Percentiles rank a stretch among this genome's conserved stretches.
Conservation (phyloP, 2,113 vertebrate species). For the Aphelocoma coerulescens region DNA sequence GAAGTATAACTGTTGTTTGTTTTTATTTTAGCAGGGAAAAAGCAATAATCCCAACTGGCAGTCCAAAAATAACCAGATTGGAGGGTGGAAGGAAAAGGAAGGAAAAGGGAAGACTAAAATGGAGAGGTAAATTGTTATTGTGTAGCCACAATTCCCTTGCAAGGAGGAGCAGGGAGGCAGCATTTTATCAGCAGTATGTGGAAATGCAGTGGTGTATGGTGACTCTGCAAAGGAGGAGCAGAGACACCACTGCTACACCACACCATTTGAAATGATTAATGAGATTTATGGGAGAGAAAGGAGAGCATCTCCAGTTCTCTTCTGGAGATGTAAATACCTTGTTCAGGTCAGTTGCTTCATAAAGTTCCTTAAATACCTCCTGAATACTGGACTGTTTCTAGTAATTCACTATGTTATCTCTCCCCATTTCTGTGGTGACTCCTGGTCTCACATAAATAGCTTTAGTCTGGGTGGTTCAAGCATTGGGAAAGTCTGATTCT, state of each 20-base stretch:
- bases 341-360: neutral
- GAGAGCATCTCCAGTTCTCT: neutral
- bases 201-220: neutral
- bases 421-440: neutral
- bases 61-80: conserved; percentile 36
- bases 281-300: neutral
- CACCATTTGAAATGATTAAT: neutral
- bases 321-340: neutral
- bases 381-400: neutral
- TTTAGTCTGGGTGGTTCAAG: neutral
- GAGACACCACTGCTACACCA: neutral
- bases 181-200: neutral
- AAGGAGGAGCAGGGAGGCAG: neutral
- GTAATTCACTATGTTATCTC: neutral
- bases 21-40: conserved; percentile 50
- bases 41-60: conserved; percentile 50
- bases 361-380: neutral
- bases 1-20: conserved; percentile 30
- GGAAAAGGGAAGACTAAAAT: conserved; percentile 41
- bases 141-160: neutral
- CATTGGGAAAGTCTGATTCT: neutral
- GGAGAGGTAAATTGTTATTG: conserved; percentile 10
- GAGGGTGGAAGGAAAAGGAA: conserved; percentile 46
- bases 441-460: neutral
- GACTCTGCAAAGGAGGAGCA: neutral